phyloP scores from a whole-genome alignment of 2,888 invertebrate species.

The Dicroscelio sp. region DNA sequence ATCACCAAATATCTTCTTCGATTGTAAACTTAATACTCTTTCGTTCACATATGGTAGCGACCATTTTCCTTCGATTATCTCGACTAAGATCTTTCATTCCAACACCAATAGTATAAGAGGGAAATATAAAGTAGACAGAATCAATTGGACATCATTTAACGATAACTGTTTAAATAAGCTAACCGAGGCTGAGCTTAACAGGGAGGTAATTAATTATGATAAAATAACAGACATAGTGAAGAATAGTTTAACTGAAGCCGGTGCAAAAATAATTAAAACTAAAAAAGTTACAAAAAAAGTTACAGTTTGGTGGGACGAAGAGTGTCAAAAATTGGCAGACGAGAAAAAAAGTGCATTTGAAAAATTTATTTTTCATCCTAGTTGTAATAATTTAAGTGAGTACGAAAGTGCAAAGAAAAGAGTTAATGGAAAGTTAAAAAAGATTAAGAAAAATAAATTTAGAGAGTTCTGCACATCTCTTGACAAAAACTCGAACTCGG shows the following conservation, averaged over 20 bases:
- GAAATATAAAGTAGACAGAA: too few relatives aligned
- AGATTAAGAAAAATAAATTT: constrained; percentile 10
- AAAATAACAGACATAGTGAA: background rate
- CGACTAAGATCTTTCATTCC: too few relatives aligned
- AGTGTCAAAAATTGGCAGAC: background rate
- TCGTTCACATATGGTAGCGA: too few relatives aligned
- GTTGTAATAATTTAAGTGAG: background rate
- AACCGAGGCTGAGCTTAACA: too few relatives aligned
- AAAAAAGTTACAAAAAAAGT: background rate
- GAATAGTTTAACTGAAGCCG: background rate
- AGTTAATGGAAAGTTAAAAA: background rate
- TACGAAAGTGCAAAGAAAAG: background rate
- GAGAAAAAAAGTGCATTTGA: background rate
- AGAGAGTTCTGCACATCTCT: constrained; percentile 15
- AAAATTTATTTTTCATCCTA: background rate
- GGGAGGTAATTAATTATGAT: too few relatives aligned
- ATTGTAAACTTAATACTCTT: too few relatives aligned
- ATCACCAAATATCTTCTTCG: background rate
- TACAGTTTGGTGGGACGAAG: background rate
- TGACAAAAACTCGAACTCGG: background rate
- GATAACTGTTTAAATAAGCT: too few relatives aligned
- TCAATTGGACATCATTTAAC: too few relatives aligned
- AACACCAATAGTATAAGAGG: too few relatives aligned
- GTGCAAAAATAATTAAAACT: background rate
- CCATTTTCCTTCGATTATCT: too few relatives aligned